Conservation (phyloP, 2,888 invertebrate species). For the Eilema griseolum region DNA sequence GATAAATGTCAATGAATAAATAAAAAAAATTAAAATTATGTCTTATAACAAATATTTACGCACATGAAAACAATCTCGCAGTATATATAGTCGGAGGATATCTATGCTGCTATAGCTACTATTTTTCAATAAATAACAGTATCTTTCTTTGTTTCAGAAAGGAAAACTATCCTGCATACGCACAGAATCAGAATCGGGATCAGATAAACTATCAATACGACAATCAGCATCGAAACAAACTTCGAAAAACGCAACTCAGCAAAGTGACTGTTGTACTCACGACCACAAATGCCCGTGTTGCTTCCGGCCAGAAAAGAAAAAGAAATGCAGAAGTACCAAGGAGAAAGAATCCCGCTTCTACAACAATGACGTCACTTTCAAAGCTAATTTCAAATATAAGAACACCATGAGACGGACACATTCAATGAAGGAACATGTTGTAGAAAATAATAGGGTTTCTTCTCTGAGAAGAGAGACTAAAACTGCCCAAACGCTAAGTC, state of each 20-base stretch:
- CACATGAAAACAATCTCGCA: not conserved
- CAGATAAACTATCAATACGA: constrained; percentile 77
- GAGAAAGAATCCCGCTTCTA: constrained; percentile 75
- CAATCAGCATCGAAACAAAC: constrained; percentile 77
- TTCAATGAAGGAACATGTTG: constrained; percentile 82
- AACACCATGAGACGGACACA: constrained; percentile 80
- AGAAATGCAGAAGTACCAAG: constrained; percentile 65
- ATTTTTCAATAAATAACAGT: not conserved
- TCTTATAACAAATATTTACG: no score
- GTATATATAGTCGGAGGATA: not conserved
- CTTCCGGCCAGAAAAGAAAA: constrained; percentile 71
- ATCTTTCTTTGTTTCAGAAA: constrained; percentile 72
- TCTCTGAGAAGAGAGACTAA: constrained; percentile 93
- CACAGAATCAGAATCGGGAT: constrained; percentile 82
- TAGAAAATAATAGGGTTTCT: constrained; percentile 88
- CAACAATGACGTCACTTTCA: constrained; percentile 79
- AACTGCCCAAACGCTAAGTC: constrained; percentile 94
- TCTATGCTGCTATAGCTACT: not conserved
- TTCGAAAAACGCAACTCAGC: constrained; percentile 71
- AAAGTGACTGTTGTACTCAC: constrained; percentile 73
- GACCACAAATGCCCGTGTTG: constrained; percentile 81
- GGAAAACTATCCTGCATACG: constrained; percentile 79
- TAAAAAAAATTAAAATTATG: no score
- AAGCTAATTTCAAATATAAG: constrained; percentile 79
- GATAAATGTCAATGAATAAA: no score